Base-by-base conservation (phyloP, 2,797 vertebrate species). In the Arrhamphus sclerolepis region DNA sequence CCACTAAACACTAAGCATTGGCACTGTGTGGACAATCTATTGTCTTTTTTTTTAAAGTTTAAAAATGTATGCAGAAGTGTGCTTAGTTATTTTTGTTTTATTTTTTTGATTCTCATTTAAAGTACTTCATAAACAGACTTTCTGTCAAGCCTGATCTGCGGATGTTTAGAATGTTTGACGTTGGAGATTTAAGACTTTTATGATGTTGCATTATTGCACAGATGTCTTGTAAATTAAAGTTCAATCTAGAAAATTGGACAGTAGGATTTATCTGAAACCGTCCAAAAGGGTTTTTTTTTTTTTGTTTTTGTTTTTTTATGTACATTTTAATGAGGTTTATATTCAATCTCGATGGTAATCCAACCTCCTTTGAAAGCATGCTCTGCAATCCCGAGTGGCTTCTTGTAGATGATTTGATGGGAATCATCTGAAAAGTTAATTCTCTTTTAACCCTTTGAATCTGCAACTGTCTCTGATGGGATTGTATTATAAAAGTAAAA, bases 361-460 rank as follows among this genome's bases (percentile, higher is more conserved):
- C 16, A 40, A 13, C 3, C 39, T 53, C 9, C 41, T 66, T 52
- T 19, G 20, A 43, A n/a, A 2, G 7, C 29, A 3, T 39, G 6
- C 20, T 39, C n/a, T 9, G 2, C 10, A 13, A 29, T 14, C 18
- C 51, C 17, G 17, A 44, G 40, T 31, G 26, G 28, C 20, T 39
- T 21, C 5, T 7, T 18, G 34, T 22, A 50, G 39, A 34, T 46
- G 22, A 46, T 56, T 40, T 26, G 29, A 47, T 2, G 44, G 44
- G 38, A 40, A 44, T 13, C 2, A 34, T 59, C 20, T 46, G 43
- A 53, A 62, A 34, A 43, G 34, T 21, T 19, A 3, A 11, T 48
- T 44, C 42, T 49, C 28, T n/a, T 54, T 29, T 48, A 54, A 54
- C 29, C 26, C 28, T 38, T 24, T 60, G 17, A 29, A 24, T 40